Conservation (phyloP, 2,797 vertebrate species). For the Gila robusta region DNA sequence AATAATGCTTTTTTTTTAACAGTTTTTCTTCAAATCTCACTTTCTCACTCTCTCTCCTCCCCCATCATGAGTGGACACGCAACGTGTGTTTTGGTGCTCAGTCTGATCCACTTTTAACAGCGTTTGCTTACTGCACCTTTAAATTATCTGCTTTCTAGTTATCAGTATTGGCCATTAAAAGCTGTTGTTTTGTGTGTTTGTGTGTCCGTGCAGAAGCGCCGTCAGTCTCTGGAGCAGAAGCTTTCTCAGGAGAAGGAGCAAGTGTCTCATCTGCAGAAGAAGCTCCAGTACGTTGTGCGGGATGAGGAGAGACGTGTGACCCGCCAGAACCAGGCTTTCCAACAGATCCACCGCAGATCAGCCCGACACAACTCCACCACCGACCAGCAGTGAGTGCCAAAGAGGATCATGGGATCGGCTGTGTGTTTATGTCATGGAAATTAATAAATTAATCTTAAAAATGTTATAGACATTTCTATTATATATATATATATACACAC, state of each 20-base stretch:
- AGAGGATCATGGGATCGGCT: neutral
- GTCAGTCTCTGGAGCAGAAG: constrained; percentile 78
- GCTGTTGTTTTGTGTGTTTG: neutral
- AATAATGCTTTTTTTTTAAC: no score
- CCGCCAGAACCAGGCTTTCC: constrained; percentile 79
- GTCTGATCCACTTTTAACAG: neutral
- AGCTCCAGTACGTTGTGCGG: constrained; percentile 74
- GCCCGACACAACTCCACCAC: constrained; percentile 68
- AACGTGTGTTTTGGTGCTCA: neutral
- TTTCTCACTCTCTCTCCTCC: neutral
- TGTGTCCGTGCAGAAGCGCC: constrained; percentile 70
- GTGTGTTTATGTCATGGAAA: neutral
- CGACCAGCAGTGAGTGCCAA: constrained; percentile 80
- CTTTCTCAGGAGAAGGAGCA: constrained; percentile 76
- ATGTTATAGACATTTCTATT: neutral
- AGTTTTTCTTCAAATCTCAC: neutral
- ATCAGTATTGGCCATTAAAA: neutral
- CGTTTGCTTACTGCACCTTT: neutral
- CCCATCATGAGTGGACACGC: neutral
- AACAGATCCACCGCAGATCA: constrained; percentile 76
- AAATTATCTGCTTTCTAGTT: neutral
- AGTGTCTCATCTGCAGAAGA: constrained; percentile 79
- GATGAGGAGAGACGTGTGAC: constrained; percentile 79
- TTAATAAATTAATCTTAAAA: neutral
- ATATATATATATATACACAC: no score